Evolutionary conservation across 2,888 invertebrate species (phyloP).

Genomic region (Drosophila ezoana): DNA sequence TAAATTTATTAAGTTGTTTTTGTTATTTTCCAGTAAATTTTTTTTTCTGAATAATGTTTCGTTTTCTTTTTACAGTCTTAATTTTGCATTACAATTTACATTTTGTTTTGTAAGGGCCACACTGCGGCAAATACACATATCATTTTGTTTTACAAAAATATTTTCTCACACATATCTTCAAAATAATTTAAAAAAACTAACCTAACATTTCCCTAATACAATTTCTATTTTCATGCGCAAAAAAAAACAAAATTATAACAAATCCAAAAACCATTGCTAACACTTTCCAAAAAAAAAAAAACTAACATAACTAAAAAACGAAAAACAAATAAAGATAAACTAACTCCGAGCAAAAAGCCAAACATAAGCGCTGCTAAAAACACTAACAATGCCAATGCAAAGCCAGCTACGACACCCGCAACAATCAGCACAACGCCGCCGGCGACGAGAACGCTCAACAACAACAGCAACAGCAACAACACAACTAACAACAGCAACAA

Average conservation of each 20-base stretch:
- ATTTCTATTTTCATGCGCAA: conserved; percentile 68
- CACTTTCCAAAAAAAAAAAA: conserved; percentile 48
- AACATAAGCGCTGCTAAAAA: conserved; percentile 59
- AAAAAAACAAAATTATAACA: conserved; percentile 23
- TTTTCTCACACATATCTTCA: conserved; percentile 8
- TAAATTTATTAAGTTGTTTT: conserved; percentile 17
- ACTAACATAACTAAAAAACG: conserved; percentile 55
- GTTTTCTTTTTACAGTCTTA: conserved; percentile 69
- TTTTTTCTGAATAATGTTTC: conserved; percentile 52
- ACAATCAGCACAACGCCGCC: conserved; percentile 39
- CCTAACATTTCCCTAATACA: conserved; percentile 55
- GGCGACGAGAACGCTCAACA: conserved; percentile 38
- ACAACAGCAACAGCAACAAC: conserved; percentile 30
- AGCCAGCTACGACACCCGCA: conserved; percentile 42
- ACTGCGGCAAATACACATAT: conserved; percentile 40
- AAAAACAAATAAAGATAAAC: conserved; percentile 62
- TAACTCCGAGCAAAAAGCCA: conserved; percentile 68
- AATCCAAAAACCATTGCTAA: conserved; percentile 43
- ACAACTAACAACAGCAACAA: conserved; percentile 18
- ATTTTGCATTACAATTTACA: conserved; percentile 49
- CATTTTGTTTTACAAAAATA: conserved; percentile 17
- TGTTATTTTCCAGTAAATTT: conserved; percentile 5
- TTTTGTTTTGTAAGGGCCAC: conserved; percentile 58
- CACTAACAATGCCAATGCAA: conserved; percentile 64
- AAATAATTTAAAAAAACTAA: conserved; percentile 48